Evolutionary conservation across 2,113 vertebrate species (phyloP), one percentile per base, ranked within the genome.

Genomic region (Patagioenas fasciata): DNA sequence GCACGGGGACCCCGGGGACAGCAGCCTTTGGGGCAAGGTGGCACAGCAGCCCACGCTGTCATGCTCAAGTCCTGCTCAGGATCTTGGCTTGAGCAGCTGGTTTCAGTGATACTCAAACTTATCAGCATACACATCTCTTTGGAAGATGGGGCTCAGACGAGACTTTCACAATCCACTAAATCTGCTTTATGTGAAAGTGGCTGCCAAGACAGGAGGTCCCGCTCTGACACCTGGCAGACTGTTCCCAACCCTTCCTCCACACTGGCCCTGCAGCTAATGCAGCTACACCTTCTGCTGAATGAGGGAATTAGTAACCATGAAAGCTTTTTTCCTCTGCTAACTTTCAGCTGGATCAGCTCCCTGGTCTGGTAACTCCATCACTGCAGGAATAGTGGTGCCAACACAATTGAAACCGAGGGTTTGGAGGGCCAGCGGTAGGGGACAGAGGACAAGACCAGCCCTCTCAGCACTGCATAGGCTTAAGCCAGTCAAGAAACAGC

Each of bases 321-420:
- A 90, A 93, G 58, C 19, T 58, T 90, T 90, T 92, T 58, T 15
- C 20, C 29, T 54, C 42, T 54, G 7, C 42, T 88, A 28, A 58
- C 92, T 95, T 91, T 86, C 56, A 86, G 51, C 67, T 88, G 69
- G 50, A 93, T 88, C 80, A 74, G 31, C 57, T 84, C 15, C 72
- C 10, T 51, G 12, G 17, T 34, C 72, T 70, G 67, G 21, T 73
- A 66, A 34, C n/a, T 90, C 56, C 64, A 34, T 9, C 1, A 3
- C 75, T 80, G 38, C 9, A 7, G 5, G 17, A 86, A 29, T 7
- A 6, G 48, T 50, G 56, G 51, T 70, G 74, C 34, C 64, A 70
- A 54, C 34, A 40, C 50, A 54, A 36, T 1, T 10, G 69, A 69
- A 56, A 65, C 0, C 0, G 7, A 48, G 51, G 54, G 24, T 28